These are phyloP conservation scores for Drosophila pegasa DNA, from an alignment of 2,888 invertebrate species.

Conservation along the genomic window DNA sequence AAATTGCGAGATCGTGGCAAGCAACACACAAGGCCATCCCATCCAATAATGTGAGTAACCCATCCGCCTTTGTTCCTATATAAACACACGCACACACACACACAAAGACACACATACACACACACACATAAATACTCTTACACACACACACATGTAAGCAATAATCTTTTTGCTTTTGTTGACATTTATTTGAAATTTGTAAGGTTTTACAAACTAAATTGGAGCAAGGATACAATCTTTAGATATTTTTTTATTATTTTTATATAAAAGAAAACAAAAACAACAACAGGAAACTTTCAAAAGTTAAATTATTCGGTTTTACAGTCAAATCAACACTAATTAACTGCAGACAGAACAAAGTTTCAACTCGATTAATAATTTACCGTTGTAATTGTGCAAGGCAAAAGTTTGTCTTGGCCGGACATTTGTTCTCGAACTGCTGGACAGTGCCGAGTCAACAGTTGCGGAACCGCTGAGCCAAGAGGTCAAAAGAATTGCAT, in stretches of 20 bases:
- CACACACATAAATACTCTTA: no score
- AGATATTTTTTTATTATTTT: background rate
- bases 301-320: background rate
- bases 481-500: constrained; percentile 28
- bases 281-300: background rate
- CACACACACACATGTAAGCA: background rate
- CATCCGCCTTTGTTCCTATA: constrained; percentile 45
- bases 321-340: background rate
- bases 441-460: constrained; percentile 12
- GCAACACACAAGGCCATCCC: constrained; percentile 56
- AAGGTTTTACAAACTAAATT: constrained; percentile 1
- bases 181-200: constrained; percentile 14
- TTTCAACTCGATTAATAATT: background rate
- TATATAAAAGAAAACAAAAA: no score
- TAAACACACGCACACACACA: background rate
- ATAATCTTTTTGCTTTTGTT: constrained; percentile 16
- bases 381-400: background rate
- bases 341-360: background rate
- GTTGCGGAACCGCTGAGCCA: background rate
- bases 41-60: constrained; percentile 56
- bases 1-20: constrained; percentile 51
- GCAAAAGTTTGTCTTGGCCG: constrained; percentile 3
- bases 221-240: constrained; percentile 9
- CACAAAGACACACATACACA: background rate
- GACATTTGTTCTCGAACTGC: background rate